Evolutionary conservation across 2,888 invertebrate genomes (phyloP).

Genomic region (Drosophila pseudotalamancana): DNA sequence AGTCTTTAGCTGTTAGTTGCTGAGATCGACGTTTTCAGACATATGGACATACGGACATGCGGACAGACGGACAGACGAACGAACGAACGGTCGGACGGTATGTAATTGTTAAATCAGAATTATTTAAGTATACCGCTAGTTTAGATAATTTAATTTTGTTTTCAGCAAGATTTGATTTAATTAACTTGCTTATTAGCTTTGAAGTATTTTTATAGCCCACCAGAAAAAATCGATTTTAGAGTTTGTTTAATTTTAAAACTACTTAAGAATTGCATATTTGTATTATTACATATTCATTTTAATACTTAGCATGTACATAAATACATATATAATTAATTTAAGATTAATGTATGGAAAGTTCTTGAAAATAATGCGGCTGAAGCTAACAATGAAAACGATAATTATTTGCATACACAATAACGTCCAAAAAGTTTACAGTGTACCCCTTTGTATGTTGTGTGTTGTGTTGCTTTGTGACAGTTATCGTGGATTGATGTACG

Average conservation of each 20-base stretch:
- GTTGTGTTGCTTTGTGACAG: slow-evolving; percentile 8
- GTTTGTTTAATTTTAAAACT: slow-evolving; percentile 16
- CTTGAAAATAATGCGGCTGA: slow-evolving; percentile 43
- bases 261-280: slow-evolving; percentile 49
- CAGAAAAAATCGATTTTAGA: background rate
- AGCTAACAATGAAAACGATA: slow-evolving; percentile 48
- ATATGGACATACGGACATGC: no score
- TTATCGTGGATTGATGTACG: slow-evolving; percentile 9
- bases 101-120: no score
- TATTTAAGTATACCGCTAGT: no score
- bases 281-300: slow-evolving; percentile 18
- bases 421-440: slow-evolving; percentile 53
- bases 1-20: no score
- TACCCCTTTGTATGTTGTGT: slow-evolving; percentile 6
- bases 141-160: no score
- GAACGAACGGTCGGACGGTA: no score
- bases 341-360: slow-evolving; percentile 42
- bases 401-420: slow-evolving; percentile 56
- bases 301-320: slow-evolving; percentile 69
- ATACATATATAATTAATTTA: slow-evolving; percentile 46
- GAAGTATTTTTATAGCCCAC: background rate
- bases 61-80: no score
- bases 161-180: no score
- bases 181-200: no score
- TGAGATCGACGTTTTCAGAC: no score